Percentiles rank a stretch among this genome's conserved stretches.
Evolutionary conservation across 2,888 invertebrate species (phyloP).

Genomic region (Parapristionchus giblindavisi): DNA sequence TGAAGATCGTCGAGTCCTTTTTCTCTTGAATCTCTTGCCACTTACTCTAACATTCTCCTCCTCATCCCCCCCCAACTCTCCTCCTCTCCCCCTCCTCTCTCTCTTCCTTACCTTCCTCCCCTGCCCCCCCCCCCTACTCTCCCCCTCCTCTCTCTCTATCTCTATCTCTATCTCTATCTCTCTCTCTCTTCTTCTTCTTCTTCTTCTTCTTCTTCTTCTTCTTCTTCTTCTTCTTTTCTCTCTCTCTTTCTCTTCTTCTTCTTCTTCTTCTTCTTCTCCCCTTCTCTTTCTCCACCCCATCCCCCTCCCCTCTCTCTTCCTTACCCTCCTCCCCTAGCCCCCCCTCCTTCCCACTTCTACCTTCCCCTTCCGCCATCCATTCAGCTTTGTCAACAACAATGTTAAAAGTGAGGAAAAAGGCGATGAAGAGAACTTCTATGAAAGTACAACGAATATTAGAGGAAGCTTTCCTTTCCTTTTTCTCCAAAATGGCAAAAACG

Average conservation of each 20-base stretch:
- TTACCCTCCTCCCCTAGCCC: background rate
- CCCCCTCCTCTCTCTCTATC: background rate
- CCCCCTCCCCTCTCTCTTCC: background rate
- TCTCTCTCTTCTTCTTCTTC: background rate
- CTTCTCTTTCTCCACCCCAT: background rate
- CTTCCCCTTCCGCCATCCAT: constrained; percentile 1
- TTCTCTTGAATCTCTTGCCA: constrained; percentile 19
- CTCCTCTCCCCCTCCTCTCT: constrained; percentile 14
- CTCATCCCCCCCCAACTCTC: background rate
- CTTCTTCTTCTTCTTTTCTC: background rate
- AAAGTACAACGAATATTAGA: too few relatives aligned
- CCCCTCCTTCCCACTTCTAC: background rate
- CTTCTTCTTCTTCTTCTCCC: background rate
- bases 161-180: background rate
- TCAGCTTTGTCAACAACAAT: background rate
- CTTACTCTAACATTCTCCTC: constrained; percentile 1
- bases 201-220: background rate
- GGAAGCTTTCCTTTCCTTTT: too few relatives aligned
- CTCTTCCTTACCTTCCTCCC: constrained; percentile 40
- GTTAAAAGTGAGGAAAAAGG: background rate
- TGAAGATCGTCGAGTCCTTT: too few relatives aligned
- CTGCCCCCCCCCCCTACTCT: constrained; percentile 37
- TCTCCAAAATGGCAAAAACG: too few relatives aligned
- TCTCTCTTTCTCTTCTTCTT: constrained; percentile 8
- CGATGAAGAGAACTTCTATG: too few relatives aligned